Base-by-base conservation (phyloP, 2,113 vertebrate genomes). In the Loxodonta africana region DNA sequence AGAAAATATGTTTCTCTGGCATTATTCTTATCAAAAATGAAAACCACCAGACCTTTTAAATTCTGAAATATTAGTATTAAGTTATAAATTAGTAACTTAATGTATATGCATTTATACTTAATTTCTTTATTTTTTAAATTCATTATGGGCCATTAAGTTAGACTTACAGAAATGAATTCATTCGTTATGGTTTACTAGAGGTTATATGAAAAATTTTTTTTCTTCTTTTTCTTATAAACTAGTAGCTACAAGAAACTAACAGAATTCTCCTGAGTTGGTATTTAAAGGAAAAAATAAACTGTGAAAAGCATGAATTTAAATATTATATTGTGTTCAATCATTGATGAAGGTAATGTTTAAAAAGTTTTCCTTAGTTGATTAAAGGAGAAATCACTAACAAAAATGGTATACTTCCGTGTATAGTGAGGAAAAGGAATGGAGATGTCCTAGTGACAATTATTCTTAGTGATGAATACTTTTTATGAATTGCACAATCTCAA, bases 301-400 rank as follows among this genome's bases (percentile, higher is more conserved):
- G 0, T 65, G 4, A 48, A 8, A 81, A 33, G 18, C 3, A 67
- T 78, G 53, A 67, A 51, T 63, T 28, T 77, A 74, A 63, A 30
- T 60, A 5, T 30, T 12, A 65, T 10, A 88, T 6, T 62, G 7
- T 53, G 8, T 81, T 74, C 71, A 81, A 83, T 20, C 85, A 11
- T 46, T 81, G 78, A 46, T 57, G 30, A 90, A 76, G 30, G 57
- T 71, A 44, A 48, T 87, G 53, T 88, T 95, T 77, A 63, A 96
- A 83, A 74, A 86, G 11, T 4, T 62, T n/a, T 21, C 7, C 0
- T 51, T 83, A 44, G 65, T 90, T 44, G n/a, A 41, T 73, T 67
- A 85, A 88, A 92, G 11, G 8, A 81, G 9, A 25, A 73, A 8
- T 77, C 20, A 44, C 10, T 78, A 83, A 57, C 2, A 53, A 6